A percentile compares a stretch with the other conserved stretches of the same genome.
Conservation (phyloP, 2,797 vertebrate genomes). For the Hozukius guyotensis region DNA sequence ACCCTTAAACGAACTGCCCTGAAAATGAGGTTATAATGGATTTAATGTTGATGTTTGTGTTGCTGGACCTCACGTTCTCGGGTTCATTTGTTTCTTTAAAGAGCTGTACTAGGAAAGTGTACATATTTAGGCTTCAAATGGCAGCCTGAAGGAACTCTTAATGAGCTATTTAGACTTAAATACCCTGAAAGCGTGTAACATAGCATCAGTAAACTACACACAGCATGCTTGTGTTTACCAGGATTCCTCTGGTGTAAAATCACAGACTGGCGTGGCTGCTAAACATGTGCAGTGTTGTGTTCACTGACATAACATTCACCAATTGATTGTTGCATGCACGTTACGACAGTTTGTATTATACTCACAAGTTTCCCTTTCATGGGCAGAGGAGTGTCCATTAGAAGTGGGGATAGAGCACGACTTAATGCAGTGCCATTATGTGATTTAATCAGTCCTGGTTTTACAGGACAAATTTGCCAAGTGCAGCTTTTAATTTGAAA, state of each 20-base stretch:
- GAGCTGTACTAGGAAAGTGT: not conserved
- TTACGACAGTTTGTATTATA: not conserved
- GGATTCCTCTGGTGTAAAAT: constrained; percentile 21
- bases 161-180: constrained; percentile 35
- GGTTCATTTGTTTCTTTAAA: constrained; percentile 43
- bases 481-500: constrained; percentile 34
- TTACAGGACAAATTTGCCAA: constrained; percentile 10
- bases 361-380: not conserved
- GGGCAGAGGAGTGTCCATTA: not conserved
- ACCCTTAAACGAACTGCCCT: constrained; percentile 25
- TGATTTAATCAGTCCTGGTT: constrained; percentile 29
- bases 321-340: not conserved
- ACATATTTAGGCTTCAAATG: constrained; percentile 7
- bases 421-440: constrained; percentile 7
- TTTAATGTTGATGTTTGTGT: constrained; percentile 40
- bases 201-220: not conserved
- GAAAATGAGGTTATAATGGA: constrained; percentile 52
- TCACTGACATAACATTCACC: not conserved
- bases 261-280: not conserved
- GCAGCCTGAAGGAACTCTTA: constrained; percentile 19
- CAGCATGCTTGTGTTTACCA: constrained; percentile 9
- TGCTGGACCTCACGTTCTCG: constrained; percentile 16
- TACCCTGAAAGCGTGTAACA: constrained; percentile 13
- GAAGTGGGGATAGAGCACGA: not conserved
- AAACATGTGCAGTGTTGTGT: not conserved